Conservation (phyloP, 1,140 invertebrate genomes). For the Campodea augens region DNA sequence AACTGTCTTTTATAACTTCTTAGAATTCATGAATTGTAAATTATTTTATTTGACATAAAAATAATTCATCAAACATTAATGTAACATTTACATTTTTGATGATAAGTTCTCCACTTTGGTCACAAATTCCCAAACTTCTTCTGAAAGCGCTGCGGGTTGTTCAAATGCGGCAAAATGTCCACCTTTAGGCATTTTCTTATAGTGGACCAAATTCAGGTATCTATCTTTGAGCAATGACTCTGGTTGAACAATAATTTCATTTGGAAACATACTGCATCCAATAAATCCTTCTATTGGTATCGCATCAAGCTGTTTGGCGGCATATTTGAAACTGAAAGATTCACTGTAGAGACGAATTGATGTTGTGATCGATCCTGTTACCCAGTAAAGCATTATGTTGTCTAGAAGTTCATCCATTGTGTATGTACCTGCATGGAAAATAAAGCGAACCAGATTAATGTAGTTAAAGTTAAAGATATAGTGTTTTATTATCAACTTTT, state of each 20-base stretch:
- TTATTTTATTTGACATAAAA: too few relatives aligned
- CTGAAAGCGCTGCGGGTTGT: constrained; percentile 42
- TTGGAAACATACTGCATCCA: constrained; percentile 20
- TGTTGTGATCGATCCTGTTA: constrained; percentile 51
- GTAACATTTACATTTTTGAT: neutral
- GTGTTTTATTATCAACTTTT: too few relatives aligned
- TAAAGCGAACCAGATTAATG: too few relatives aligned
- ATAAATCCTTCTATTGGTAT: constrained; percentile 21
- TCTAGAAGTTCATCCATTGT: constrained; percentile 57
- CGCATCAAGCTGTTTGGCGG: neutral
- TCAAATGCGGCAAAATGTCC: constrained; percentile 78
- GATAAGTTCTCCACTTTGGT: neutral
- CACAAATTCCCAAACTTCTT: constrained; percentile 32
- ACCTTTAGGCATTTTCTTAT: constrained; percentile 23
- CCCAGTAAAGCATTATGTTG: constrained; percentile 77
- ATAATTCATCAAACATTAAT: too few relatives aligned
- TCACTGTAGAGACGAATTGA: constrained; percentile 58
- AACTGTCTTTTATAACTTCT: too few relatives aligned
- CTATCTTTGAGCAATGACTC: constrained; percentile 17
- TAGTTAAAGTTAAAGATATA: too few relatives aligned
- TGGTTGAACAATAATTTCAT: constrained; percentile 23
- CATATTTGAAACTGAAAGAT: constrained; percentile 1
- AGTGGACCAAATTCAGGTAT: constrained; percentile 20
- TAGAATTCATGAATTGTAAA: too few relatives aligned
- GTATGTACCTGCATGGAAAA: too few relatives aligned